Evolutionary conservation across 2,888 invertebrate genomes (phyloP).

Genomic region (Nomada flava): DNA sequence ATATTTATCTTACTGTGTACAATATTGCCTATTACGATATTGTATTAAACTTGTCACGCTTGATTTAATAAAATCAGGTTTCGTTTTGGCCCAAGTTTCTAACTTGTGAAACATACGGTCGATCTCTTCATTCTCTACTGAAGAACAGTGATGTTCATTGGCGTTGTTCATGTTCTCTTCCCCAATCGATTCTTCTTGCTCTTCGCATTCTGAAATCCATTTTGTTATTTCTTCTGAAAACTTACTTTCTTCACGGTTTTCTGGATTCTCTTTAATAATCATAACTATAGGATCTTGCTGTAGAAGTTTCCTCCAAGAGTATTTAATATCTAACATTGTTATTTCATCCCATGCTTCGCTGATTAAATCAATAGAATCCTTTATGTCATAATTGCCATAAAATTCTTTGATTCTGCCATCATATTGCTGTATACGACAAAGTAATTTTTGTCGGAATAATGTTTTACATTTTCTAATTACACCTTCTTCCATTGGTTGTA

Average conservation of each 20-base stretch:
- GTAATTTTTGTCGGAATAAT: constrained; percentile 20
- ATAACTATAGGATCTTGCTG: no score
- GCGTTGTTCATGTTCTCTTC: neutral
- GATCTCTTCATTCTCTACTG: neutral
- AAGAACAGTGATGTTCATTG: neutral
- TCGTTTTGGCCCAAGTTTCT: neutral
- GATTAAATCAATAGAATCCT: constrained; percentile 14
- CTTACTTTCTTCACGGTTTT: neutral
- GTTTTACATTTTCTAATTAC: constrained; percentile 11
- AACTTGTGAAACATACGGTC: constrained; percentile 17
- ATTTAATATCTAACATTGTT: neutral
- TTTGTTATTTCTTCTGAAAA: constrained; percentile 3
- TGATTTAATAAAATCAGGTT: constrained; percentile 17
- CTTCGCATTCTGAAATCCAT: neutral
- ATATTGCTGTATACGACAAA: neutral
- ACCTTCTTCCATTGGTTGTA: constrained; percentile 2
- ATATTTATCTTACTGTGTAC: neutral
- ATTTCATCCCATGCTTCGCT: constrained; percentile 24
- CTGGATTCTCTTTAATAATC: neutral
- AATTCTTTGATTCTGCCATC: neutral
- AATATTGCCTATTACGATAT: constrained; percentile 12
- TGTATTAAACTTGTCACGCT: constrained; percentile 9
- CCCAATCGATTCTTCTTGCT: neutral
- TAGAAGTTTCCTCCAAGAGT: constrained; percentile 21
- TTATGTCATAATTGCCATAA: neutral